A percentile compares a stretch with the other conserved stretches of the same genome.
These are phyloP conservation scores for Sparidentex hasta DNA, from an alignment of 2,797 vertebrate genomes.

Conservation along the genomic window DNA sequence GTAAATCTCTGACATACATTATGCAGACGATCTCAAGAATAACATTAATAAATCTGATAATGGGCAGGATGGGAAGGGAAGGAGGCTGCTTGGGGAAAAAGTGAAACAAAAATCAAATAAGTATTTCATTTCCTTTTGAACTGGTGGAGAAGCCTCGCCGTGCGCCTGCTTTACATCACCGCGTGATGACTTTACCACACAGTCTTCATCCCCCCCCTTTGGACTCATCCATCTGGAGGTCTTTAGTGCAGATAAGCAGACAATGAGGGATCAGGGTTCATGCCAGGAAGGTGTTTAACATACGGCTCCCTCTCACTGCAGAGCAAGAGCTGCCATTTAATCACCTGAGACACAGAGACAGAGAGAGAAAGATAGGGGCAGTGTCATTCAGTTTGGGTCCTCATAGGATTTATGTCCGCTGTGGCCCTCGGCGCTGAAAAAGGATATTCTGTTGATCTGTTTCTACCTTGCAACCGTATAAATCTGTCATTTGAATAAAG, in stretches of 20 bases:
- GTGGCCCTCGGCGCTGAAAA: not conserved
- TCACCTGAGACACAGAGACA: constrained; percentile 32
- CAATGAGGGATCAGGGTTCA: constrained; percentile 69
- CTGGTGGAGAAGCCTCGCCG: constrained; percentile 57
- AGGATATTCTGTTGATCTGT: constrained; percentile 42
- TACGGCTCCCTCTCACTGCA: constrained; percentile 16
- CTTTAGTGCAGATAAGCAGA: constrained; percentile 75
- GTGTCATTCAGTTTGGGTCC: constrained; percentile 1
- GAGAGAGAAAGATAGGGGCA: not conserved
- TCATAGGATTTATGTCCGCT: constrained; percentile 31
- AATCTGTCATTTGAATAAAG: constrained; percentile 46
- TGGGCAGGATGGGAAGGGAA: constrained; percentile 50
- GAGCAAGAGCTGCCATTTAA: constrained; percentile 54
- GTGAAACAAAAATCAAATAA: constrained; percentile 70
- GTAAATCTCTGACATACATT: constrained; percentile 76
- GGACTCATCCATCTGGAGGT: constrained; percentile 73
- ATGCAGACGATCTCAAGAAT: constrained; percentile 74
- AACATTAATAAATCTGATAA: constrained; percentile 79
- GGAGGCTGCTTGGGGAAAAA: constrained; percentile 45
- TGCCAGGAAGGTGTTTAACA: constrained; percentile 65
- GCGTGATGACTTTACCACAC: constrained; percentile 81
- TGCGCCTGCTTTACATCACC: constrained; percentile 76
- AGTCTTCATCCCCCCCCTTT: constrained; percentile 43
- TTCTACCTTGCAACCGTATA: constrained; percentile 34
- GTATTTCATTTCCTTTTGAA: constrained; percentile 82